Conservation (phyloP, 2,113 vertebrate species). For the Sylvicapra grimmia region DNA sequence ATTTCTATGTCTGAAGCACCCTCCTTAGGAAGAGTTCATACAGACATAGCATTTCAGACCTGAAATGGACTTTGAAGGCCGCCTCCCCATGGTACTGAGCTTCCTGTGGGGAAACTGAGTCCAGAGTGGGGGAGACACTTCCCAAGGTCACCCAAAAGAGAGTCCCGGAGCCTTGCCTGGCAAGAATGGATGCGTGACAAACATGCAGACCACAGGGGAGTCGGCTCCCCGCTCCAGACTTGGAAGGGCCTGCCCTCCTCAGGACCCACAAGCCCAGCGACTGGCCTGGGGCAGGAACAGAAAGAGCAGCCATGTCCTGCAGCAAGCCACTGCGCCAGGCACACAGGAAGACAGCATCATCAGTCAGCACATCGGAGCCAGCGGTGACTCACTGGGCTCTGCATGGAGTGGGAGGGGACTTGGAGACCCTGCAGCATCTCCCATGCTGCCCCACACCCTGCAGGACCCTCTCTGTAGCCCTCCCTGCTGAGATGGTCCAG, state of each 20-base stretch:
- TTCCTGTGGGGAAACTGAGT: neutral
- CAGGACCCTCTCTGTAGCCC: neutral
- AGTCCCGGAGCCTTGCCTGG: neutral
- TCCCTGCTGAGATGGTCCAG: neutral
- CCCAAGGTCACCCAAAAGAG: neutral
- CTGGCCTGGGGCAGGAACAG: neutral
- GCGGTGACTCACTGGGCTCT: neutral
- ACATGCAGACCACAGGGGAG: neutral
- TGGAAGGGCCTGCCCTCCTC: neutral
- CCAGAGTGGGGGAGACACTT: neutral
- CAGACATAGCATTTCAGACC: neutral
- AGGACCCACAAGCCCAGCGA: neutral
- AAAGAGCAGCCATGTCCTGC: neutral
- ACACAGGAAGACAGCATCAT: neutral
- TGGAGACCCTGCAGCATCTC: neutral
- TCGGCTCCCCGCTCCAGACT: rapidly evolving
- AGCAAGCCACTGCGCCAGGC: neutral
- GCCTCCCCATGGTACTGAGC: neutral
- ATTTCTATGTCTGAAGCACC: neutral
- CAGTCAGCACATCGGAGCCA: neutral
- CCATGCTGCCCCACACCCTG: neutral
- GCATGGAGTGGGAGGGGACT: neutral
- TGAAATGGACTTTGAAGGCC: neutral
- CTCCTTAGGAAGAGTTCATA: neutral
- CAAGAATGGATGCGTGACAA: neutral